These are phyloP conservation scores for Syrmaticus mikado DNA, from an alignment of 2,113 vertebrate species.

Conservation along the genomic window DNA sequence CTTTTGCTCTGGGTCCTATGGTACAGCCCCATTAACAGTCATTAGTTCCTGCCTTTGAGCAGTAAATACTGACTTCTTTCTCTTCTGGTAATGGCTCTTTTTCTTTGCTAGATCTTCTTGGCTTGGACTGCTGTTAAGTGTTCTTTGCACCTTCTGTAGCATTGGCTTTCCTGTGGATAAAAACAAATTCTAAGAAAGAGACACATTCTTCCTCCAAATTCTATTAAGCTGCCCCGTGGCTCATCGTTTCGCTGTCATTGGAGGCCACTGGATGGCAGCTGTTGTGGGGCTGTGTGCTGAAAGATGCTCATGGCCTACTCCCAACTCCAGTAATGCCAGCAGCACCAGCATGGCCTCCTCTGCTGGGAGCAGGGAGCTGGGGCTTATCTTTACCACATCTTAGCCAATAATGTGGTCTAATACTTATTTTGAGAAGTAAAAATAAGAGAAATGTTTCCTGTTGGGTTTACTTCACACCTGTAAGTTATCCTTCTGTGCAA, in stretches of 20 bases:
- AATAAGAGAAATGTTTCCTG: not conserved
- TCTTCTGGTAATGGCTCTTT: not conserved
- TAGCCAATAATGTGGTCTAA: not conserved
- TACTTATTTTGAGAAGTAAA: not conserved
- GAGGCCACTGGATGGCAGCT: not conserved
- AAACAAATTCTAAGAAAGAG: not conserved
- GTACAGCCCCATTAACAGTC: not conserved
- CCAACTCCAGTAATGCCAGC: not conserved
- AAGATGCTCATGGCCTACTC: not conserved
- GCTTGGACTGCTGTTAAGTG: not conserved
- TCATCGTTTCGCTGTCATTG: not conserved
- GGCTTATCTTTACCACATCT: not conserved
- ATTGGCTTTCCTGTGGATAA: not conserved
- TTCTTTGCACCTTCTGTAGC: not conserved
- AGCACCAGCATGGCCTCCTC: not conserved
- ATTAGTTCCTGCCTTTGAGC: not conserved
- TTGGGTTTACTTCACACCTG: not conserved
- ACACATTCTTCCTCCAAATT: not conserved
- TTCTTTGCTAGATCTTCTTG: not conserved
- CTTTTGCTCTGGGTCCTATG: not conserved
- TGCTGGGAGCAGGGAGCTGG: rapidly evolving
- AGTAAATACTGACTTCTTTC: not conserved
- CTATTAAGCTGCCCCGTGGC: not conserved
- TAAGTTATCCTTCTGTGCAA: not conserved
- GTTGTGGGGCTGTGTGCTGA: rapidly evolving